Base-by-base conservation (phyloP, 2,113 vertebrate species). In the Malurus melanocephalus region DNA sequence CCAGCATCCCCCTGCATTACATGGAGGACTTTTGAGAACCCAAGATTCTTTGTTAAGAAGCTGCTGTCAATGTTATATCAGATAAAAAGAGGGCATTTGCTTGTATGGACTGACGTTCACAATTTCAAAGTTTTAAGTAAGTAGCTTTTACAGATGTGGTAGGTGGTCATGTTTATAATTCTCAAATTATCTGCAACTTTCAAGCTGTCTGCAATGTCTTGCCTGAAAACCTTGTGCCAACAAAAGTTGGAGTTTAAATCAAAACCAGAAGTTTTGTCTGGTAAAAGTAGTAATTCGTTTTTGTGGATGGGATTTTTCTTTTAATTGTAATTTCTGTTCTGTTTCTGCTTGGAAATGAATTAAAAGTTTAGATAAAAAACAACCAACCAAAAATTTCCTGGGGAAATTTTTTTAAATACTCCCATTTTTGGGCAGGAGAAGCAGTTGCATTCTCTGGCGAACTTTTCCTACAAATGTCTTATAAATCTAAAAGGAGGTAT, bases 121-220 rank as follows among this genome's bases (percentile, higher is more conserved):
- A 7, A 87, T 69, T 85, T 24, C 16, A 28, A 89, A 76, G 19
- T 73, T 61, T 62, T 18, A 81, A 81, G 59, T 51, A 73, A 65
- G 62, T 62, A 51, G 49, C 22, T 85, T 84, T 87, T 73, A 84
- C 35, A 72, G n/a, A 89, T 76, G 60, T 79, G 27, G 42, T 73
- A 73, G 62, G 26, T 86, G 62, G 27, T 82, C 27, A 14, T 88
- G 74, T 86, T 92, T 76, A 78, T 82, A 80, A 66, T 88, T 90
- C 81, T 76, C 42, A 1, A 88, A 92, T 84, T 85, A 85, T 92
- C 74, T 87, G 81, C 61, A 38, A 56, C 79, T 88, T 95, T 92
- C 74, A 85, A 92, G 38, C 52, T 92, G 38, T 61, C 87, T 94
- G 89, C 42, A 90, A 86, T 46, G 20, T 72, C 76, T 86, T 76